Base-by-base conservation (phyloP, 2,113 vertebrate genomes). In the Plectropomus leopardus region DNA sequence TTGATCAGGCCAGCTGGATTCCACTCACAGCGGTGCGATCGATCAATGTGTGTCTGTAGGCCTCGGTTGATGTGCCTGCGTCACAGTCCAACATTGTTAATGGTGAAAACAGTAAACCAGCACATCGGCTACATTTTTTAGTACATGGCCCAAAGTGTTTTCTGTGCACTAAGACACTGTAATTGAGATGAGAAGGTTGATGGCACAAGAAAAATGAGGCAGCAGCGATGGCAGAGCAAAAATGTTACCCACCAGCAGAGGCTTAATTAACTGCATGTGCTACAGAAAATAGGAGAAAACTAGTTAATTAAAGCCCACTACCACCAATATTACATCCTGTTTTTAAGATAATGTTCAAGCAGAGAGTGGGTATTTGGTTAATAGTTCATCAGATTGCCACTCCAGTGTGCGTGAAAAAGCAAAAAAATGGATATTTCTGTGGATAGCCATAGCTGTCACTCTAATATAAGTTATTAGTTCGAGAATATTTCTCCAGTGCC, bases 91-190 rank as follows among this genome's bases (percentile, higher is more conserved):
- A 11, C 4, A 45, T 76, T 57, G 44, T 48, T 66, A n/a, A 30
- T 30, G 24, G 26, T 66, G 32, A 21, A 69, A 55, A 42, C 10
- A 1, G 34, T 21, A 42, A 70, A 70, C n/a, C 21, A 53, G 15
- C n/a, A 68, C 17, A n/a, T 70, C 28, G 54, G 50, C 42, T 26
- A 44, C n/a, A n/a, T n/a, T 63, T 47, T 23, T 16, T 47, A 45
- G 23, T 30, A 19, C 24, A 44, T 17, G 9, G 36, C 65, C 28
- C 24, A 47, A 13, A 65, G 26, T 3, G 5, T 26, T 63, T 44
- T 15, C 36, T 2, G 5, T 42, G 23, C 16, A 4, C 42, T 30
- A 21, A 14, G 24, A 65, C 21, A 65, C 42, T 64, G 9, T 14
- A 9, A 7, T 34, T 14, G 9, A 13, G 34, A 40, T 34, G 24